Conservation (phyloP, 2,888 invertebrate genomes). For the Emmelina monodactyla region DNA sequence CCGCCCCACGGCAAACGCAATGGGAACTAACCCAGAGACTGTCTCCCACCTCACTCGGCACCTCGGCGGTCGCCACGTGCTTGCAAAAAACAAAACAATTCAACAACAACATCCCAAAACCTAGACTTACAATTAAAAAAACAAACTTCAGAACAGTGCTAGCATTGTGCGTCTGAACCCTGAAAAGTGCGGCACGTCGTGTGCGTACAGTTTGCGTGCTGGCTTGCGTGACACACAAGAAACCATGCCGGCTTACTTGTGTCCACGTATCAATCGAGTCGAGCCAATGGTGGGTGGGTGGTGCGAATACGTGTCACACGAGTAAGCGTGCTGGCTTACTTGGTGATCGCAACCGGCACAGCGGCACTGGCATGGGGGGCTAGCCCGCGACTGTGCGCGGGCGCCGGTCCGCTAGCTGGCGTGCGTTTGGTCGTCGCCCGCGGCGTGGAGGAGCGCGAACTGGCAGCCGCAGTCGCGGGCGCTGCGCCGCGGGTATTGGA, state of each 20-base stretch:
- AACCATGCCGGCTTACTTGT: no score
- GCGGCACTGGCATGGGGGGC: constrained; percentile 55
- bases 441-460: constrained; percentile 88
- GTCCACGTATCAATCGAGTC: no score
- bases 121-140: no score
- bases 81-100: no score
- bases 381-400: constrained; percentile 56
- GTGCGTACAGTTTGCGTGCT: no score
- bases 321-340: constrained; percentile 51
- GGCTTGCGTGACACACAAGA: no score
- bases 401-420: constrained; percentile 67
- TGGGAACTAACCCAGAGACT: constrained; percentile 57
- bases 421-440: constrained; percentile 68
- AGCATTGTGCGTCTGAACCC: no score
- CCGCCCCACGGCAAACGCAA: constrained; percentile 57
- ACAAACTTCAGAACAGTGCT: no score
- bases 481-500: constrained; percentile 81
- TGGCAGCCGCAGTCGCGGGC: constrained; percentile 90
- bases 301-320: constrained; percentile 9
- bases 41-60: no score
- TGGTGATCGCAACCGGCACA: constrained; percentile 59
- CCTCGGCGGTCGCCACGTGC: no score
- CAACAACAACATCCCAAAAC: no score
- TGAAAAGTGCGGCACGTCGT: no score
- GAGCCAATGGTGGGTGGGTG: constrained; percentile 7